Evolutionary conservation across 2,113 vertebrate genomes (phyloP), one percentile per base, ranked within the genome.

Genomic region (Petrocephalus zakoni): DNA sequence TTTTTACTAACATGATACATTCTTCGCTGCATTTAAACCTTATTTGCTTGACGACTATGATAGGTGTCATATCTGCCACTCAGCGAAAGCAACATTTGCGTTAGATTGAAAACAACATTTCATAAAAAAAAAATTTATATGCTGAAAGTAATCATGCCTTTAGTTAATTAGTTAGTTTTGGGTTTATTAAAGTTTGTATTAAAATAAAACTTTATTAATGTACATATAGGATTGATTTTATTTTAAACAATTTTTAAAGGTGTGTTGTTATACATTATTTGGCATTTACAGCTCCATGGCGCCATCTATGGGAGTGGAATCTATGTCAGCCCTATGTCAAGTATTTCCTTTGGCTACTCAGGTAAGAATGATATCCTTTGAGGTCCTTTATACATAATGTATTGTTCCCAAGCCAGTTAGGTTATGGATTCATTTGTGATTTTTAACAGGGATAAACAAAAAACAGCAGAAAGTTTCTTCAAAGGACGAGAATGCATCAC

Each of bases 331-430:
- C 97, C 97, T 91, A 95, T 98, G 95, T 97, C 97, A 92, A 98
- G 97, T 96, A 97, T 98, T 95, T 98, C 97, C 92, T 98, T 97
- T 94, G 97, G 97, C 93, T 98, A 98, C 97, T 98, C 97, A 98
- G 97, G 97, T 97, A n/a, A n/a, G n/a, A n/a, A n/a, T n/a, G n/a
- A n/a, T n/a, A n/a, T n/a, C n/a, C n/a, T n/a, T n/a, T n/a, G n/a
- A n/a, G 19, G 15, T 61, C 25, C 42, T 87, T 72, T 25, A 68
- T 42, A n/a, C 21, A 19, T 87, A 25, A 29, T 22, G 19, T 72
- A 46, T 87, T 51, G 68, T 87, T n/a, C 58, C 61, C 13, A 87
- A 46, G 21, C 5, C 22, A 68, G 58, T 19, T 68, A 68, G 37
- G 47, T 47, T 9, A 21, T 83, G 42, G 78, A 82, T 82, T 85